These are phyloP conservation scores for Phataginus tricuspis DNA, from an alignment of 2,797 vertebrate genomes.

Conservation along the genomic window DNA sequence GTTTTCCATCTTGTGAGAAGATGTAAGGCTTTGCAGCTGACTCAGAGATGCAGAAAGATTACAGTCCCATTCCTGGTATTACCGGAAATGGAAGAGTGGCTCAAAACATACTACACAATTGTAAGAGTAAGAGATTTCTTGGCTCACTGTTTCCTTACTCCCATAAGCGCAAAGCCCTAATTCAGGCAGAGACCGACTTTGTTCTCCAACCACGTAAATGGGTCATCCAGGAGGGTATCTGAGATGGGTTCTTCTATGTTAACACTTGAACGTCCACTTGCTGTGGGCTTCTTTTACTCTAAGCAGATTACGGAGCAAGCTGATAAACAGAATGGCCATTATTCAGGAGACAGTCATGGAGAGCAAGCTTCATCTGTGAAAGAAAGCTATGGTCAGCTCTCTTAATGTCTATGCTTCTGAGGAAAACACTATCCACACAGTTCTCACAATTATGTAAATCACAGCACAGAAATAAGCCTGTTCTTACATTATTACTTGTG, in stretches of 20 bases:
- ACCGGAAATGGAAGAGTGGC: background rate
- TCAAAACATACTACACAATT: background rate
- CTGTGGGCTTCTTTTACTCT: background rate
- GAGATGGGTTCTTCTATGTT: background rate
- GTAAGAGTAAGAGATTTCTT: background rate
- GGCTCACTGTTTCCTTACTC: background rate
- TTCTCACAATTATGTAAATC: background rate
- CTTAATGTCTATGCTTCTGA: background rate
- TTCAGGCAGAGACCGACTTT: background rate
- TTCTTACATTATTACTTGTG: background rate
- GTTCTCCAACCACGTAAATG: background rate
- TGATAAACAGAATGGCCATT: background rate
- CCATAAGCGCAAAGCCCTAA: background rate
- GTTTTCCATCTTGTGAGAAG: background rate
- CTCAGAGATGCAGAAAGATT: background rate
- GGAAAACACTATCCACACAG: background rate
- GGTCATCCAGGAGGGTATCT: background rate
- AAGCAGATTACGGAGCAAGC: background rate
- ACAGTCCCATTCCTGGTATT: background rate
- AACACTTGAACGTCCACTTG: accelerated
- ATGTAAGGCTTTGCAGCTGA: background rate
- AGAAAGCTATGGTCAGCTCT: background rate
- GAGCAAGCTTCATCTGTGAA: background rate
- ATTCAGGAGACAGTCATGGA: background rate
- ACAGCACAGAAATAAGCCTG: background rate